Percentiles rank a stretch among this genome's conserved stretches.
Evolutionary conservation across 2,113 vertebrate species (phyloP).

Genomic region (Cinclus mexicanus): DNA sequence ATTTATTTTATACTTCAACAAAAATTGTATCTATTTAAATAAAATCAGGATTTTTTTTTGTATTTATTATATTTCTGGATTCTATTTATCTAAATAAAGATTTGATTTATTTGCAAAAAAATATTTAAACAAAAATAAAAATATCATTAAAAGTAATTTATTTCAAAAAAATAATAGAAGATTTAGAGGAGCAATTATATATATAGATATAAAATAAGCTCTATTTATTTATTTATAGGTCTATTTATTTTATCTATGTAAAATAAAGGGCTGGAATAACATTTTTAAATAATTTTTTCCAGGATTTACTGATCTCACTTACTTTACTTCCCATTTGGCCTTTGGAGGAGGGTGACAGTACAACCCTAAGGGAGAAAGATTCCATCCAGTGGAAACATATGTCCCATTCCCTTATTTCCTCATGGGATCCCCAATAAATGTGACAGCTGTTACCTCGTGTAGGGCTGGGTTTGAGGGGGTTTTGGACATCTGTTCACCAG

Average conservation of each 20-base stretch:
- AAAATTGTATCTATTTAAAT: background rate
- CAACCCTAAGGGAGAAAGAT: background rate
- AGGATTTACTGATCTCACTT: background rate
- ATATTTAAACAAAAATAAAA: no score
- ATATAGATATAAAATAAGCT: background rate
- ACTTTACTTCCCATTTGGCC: background rate
- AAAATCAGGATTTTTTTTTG: background rate
- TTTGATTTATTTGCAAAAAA: background rate
- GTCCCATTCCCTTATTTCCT: background rate
- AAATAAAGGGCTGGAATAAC: background rate
- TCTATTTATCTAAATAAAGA: no score
- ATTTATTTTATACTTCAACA: background rate
- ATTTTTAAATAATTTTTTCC: background rate
- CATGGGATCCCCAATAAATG: background rate
- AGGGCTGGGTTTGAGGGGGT: background rate
- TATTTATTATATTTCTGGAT: background rate
- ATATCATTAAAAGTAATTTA: background rate
- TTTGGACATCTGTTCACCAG: background rate
- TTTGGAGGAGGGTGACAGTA: background rate
- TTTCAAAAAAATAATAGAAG: accelerated
- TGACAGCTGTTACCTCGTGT: background rate
- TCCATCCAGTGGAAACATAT: background rate
- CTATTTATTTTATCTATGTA: background rate
- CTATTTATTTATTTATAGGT: background rate
- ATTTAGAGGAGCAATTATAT: background rate